phyloP scores from a whole-genome alignment of 2,888 invertebrate species.

The Carcina quercana region DNA sequence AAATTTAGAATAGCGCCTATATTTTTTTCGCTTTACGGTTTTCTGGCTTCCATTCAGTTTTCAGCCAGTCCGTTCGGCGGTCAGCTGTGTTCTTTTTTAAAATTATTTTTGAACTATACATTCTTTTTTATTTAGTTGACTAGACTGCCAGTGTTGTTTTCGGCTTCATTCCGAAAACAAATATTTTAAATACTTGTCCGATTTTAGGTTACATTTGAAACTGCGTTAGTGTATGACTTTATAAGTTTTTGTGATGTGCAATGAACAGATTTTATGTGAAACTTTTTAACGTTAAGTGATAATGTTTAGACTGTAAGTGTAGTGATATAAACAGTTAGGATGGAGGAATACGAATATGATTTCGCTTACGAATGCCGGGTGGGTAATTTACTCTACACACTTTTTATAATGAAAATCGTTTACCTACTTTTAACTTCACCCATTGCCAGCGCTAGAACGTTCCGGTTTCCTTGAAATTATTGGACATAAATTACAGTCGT shows the following conservation, averaged over 20 bases:
- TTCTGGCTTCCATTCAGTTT: constrained; percentile 65
- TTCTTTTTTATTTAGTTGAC: no score
- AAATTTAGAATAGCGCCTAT: constrained; percentile 53
- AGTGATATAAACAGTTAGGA: constrained; percentile 31
- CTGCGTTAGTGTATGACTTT: not conserved
- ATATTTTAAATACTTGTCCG: constrained; percentile 5
- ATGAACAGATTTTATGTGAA: constrained; percentile 26
- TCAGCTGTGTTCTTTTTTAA: constrained; percentile 34
- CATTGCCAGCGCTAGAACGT: no score
- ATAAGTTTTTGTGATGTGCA: constrained; percentile 15
- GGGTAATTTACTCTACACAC: no score
- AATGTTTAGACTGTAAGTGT: constrained; percentile 6
- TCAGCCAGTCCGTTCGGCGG: constrained; percentile 37
- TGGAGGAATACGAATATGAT: constrained; percentile 77
- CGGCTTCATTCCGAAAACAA: constrained; percentile 12
- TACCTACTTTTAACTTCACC: no score
- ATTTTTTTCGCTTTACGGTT: constrained; percentile 56
- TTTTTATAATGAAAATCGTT: no score
- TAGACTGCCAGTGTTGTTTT: no score
- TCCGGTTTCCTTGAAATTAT: no score
- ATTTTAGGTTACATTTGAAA: constrained; percentile 29
- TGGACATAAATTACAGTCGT: no score
- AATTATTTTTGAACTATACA: constrained; percentile 11
- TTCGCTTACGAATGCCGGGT: constrained; percentile 81
- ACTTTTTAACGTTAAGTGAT: constrained; percentile 40